These are phyloP conservation scores for Alcedo atthis DNA, from an alignment of 2,797 vertebrate genomes.

Conservation along the genomic window DNA sequence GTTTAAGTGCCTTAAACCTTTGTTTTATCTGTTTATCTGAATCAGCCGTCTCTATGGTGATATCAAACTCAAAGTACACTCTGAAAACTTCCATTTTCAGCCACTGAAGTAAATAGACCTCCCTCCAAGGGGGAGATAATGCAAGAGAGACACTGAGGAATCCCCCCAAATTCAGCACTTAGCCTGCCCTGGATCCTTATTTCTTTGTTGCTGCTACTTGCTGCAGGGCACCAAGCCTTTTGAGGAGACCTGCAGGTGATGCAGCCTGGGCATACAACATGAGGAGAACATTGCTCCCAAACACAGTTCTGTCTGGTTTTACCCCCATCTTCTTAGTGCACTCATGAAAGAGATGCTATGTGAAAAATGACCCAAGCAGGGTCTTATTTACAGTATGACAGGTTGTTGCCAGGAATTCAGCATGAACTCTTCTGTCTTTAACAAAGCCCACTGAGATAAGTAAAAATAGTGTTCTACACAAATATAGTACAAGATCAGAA, in stretches of 20 bases:
- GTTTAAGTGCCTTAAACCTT: neutral
- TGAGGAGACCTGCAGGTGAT: neutral
- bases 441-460: neutral
- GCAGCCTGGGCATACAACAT: neutral
- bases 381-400: neutral
- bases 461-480: neutral
- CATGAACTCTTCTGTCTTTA: neutral
- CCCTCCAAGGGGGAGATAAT: neutral
- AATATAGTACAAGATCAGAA: neutral
- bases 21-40: neutral
- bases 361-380: neutral
- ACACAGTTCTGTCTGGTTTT: neutral
- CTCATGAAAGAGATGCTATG: neutral
- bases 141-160: neutral
- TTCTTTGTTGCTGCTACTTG: neutral
- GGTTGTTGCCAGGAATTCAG: neutral
- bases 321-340: fast-evolving
- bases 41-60: neutral
- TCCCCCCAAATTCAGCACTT: neutral
- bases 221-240: neutral
- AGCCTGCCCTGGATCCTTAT: neutral
- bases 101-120: neutral
- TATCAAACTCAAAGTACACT: neutral
- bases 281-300: neutral
- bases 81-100: neutral